phyloP scores from a whole-genome alignment of 2,797 vertebrate genomes.

The Australoheros facetus region DNA sequence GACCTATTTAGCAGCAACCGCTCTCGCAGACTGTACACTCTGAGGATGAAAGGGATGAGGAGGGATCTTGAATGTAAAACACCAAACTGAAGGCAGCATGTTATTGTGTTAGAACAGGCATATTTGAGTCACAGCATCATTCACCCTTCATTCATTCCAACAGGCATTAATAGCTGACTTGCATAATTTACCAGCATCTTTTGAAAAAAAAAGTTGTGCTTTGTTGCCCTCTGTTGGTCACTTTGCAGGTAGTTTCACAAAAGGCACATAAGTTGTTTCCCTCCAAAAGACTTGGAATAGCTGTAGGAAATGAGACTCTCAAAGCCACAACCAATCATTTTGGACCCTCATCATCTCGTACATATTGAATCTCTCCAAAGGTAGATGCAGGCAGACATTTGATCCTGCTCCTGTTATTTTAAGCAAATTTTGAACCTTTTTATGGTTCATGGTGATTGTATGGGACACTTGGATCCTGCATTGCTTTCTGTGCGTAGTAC shows the following conservation, averaged over 20 bases:
- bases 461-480: too few relatives aligned
- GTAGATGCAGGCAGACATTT: too few relatives aligned
- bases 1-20: constrained; percentile 78
- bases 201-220: background rate
- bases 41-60: constrained; percentile 26
- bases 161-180: constrained; percentile 28
- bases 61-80: constrained; percentile 53
- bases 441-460: too few relatives aligned
- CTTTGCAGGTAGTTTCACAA: background rate
- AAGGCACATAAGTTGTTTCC: background rate
- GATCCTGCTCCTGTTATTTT: too few relatives aligned
- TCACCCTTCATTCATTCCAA: constrained; percentile 36
- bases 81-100: constrained; percentile 8
- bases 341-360: too few relatives aligned
- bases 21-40: constrained; percentile 54
- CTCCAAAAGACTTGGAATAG: constrained; percentile 12
- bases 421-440: too few relatives aligned
- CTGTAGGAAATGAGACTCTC: too few relatives aligned
- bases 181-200: background rate
- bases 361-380: too few relatives aligned
- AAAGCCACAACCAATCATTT: too few relatives aligned
- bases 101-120: constrained; percentile 27
- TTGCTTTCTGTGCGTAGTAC: too few relatives aligned
- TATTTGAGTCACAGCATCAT: constrained; percentile 25
- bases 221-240: constrained; percentile 70